These are phyloP conservation scores for Mustelus asterias DNA, from an alignment of 2,113 vertebrate genomes.

Conservation along the genomic window DNA sequence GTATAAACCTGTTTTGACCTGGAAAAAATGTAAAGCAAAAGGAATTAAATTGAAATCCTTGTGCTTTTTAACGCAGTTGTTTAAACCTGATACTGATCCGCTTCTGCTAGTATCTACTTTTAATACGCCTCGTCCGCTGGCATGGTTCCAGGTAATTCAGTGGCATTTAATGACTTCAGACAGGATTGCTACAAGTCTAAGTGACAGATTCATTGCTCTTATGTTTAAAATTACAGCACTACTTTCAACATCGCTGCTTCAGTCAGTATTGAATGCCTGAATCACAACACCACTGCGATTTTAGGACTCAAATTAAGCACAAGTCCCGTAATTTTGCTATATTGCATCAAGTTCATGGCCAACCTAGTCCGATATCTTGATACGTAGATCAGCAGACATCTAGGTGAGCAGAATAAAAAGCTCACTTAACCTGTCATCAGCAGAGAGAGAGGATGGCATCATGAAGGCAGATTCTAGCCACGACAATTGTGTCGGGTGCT, in stretches of 20 bases:
- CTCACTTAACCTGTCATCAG: background rate
- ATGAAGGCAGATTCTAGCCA: background rate
- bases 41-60: background rate
- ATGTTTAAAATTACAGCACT: background rate
- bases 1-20: background rate
- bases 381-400: background rate
- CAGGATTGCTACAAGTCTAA: background rate
- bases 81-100: background rate
- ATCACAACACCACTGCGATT: background rate
- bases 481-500: too few species aligned
- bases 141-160: background rate
- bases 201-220: background rate
- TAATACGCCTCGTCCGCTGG: background rate
- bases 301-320: background rate
- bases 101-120: background rate
- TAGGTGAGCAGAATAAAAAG: background rate
- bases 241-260: background rate
- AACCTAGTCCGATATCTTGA: background rate
- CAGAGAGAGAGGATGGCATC: background rate
- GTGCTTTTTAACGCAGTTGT: background rate
- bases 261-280: background rate
- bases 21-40: background rate
- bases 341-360: background rate
- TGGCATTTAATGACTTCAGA: constrained; percentile 11
- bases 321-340: background rate